A percentile compares a stretch with the other conserved stretches of the same genome.
Evolutionary conservation across 2,888 invertebrate genomes (phyloP).

Genomic region (Epinotia bilunana): DNA sequence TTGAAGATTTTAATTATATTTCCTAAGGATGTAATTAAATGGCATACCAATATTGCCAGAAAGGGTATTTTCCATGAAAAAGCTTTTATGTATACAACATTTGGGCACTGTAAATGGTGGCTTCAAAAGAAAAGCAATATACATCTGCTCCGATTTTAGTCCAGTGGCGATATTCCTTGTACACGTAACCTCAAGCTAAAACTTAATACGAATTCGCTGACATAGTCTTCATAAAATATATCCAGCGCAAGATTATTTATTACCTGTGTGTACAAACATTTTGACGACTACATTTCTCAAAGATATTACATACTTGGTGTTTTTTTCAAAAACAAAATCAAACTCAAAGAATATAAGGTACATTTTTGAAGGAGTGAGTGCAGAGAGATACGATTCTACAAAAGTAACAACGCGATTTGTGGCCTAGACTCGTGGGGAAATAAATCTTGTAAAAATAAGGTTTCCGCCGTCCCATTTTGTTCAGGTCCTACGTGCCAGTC

Average conservation of each 20-base stretch:
- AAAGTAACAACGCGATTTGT: slow-evolving; percentile 15
- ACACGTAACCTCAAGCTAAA: background rate
- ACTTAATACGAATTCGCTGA: slow-evolving; percentile 7
- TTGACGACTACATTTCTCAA: background rate
- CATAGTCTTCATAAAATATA: slow-evolving; percentile 30
- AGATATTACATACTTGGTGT: background rate
- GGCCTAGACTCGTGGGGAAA: slow-evolving; percentile 29
- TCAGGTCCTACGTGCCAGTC: slow-evolving; percentile 31
- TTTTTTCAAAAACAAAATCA: background rate
- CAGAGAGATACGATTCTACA: background rate
- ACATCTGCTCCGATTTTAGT: background rate
- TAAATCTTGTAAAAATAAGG: slow-evolving; percentile 39
- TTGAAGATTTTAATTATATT: no score
- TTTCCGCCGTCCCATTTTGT: slow-evolving; percentile 26
- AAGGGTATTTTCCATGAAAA: no score
- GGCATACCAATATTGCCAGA: no score
- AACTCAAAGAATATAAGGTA: background rate
- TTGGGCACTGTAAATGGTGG: background rate
- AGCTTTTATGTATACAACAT: background rate
- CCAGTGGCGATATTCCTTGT: background rate
- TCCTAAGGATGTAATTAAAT: no score
- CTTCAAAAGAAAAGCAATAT: background rate
- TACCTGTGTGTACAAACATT: slow-evolving; percentile 26
- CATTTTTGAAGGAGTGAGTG: background rate
- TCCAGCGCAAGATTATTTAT: slow-evolving; percentile 31